Base-by-base conservation (phyloP, 1,140 invertebrate genomes). In the Neotoxoptera formosana region DNA sequence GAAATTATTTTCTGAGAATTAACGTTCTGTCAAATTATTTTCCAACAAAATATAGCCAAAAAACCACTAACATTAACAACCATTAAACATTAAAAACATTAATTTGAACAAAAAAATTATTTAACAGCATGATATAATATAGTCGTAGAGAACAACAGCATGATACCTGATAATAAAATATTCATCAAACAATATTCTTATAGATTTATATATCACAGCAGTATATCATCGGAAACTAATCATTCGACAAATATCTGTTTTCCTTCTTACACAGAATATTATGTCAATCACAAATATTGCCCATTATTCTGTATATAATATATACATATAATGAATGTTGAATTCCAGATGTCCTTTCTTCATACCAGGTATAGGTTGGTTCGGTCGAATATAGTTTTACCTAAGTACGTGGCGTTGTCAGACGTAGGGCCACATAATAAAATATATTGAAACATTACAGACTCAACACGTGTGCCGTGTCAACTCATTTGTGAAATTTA, bases 401-500 rank as follows among this genome's bases (percentile, higher is more conserved):
- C 83, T 84, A 41, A 84, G 23, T 41, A 20, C n/a, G 47, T 48
- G 7, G 20, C 14, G 86, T 48, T 88, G 36, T 34, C 20, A 17
- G 7, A 86, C n/a, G 47, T 47, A 30, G 0, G 25, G 23, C 14
- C 45, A 25, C 14, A 47, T 20, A 17, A 87, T n/a, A 34, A 21
- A 53, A 53, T 53, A 48, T 48, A 23, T 23, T 89, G 87, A 53
- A 34, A 51, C 36, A 89, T 53, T 76, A 67, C 90, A 45, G 34
- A 36, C 90, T 30, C 67, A 76, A 91, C 90, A 81, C 67, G 90
- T 81, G 90, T 91, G 90, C 41, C 30, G n/a, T 47, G 90, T 91
- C 90, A 83, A 36, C 21, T 83, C 48, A 34, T 36, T 53, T n/a
- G 30, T 36, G n/a, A 36, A 21, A 89, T n/a, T 45, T 88, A 51